phyloP scores from a whole-genome alignment of 2,113 vertebrate genomes.

The Chiloscyllium plagiosum region DNA sequence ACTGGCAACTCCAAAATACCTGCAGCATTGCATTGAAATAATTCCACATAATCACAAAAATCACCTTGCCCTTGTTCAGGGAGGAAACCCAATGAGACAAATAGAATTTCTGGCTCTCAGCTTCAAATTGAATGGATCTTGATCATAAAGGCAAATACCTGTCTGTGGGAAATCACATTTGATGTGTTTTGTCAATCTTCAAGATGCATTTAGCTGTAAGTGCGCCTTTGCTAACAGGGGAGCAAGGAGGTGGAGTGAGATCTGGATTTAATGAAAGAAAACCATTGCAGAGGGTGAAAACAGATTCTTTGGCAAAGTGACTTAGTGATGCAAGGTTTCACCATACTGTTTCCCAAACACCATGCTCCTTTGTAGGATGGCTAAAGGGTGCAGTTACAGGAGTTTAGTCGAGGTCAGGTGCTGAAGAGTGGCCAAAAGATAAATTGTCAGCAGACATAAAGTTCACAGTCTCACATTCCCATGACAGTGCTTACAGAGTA shows the following conservation, averaged over 20 bases:
- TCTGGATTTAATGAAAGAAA: background rate
- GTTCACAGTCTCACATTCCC: background rate
- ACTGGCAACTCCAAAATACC: background rate
- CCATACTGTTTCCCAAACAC: background rate
- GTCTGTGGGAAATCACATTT: background rate
- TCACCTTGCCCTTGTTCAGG: background rate
- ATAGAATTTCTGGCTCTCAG: background rate
- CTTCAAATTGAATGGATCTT: background rate
- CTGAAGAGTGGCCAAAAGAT: background rate
- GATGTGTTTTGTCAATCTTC: background rate
- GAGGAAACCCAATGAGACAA: background rate
- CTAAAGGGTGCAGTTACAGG: background rate
- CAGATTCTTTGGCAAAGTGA: background rate
- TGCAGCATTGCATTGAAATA: background rate
- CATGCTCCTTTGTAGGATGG: background rate
- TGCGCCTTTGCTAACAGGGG: background rate
- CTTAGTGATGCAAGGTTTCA: background rate
- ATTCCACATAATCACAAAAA: background rate
- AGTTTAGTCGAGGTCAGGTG: background rate
- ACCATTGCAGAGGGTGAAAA: background rate
- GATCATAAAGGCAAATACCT: background rate
- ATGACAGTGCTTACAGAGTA: background rate
- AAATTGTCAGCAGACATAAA: background rate
- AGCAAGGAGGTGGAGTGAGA: background rate
- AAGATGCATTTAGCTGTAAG: background rate